Evolutionary conservation across 2,113 vertebrate species (phyloP), one percentile per base, ranked within the genome.

Genomic region (Salminus brasiliensis): DNA sequence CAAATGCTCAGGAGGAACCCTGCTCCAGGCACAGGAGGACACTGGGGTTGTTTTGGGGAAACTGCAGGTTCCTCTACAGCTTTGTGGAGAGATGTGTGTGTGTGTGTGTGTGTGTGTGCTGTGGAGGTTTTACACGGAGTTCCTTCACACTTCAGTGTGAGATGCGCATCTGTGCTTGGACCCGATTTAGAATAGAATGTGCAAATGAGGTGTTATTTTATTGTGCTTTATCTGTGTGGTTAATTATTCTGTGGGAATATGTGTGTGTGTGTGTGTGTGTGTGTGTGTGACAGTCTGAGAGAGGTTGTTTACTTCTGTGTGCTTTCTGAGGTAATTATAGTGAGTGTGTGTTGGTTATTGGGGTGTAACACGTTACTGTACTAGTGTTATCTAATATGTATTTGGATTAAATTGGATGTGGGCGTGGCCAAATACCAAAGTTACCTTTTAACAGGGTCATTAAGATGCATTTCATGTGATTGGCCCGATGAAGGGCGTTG

Each of bases 201-300:
- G 73, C 23, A 63, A 32, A 36, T 18, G 43, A 53, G 30, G 73
- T 65, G 59, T 74, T 74, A 41, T 47, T 63, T 63, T 65, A 29
- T 27, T 59, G 57, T 52, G 47, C 15, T 16, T 25, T 49, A 63
- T 74, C 59, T 21, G 23, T n/a, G 41, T 5, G 41, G 43, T 39
- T 3, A 36, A 49, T 47, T 65, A 36, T 75, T 65, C 25, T 34
- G 27, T 11, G 55, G 12, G 34, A 29, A 21, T n/a, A 47, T 49
- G 67, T 71, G 68, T 70, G n/a, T n/a, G n/a, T n/a, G n/a, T n/a
- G n/a, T n/a, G n/a, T n/a, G n/a, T n/a, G n/a, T n/a, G n/a, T n/a
- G n/a, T n/a, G n/a, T n/a, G n/a, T n/a, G n/a, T n/a, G n/a, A 36
- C 12, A 43, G 18, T 1, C 18, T 71, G 39, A 5, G 10, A 41